Percentiles rank a stretch among this genome's conserved stretches.
Evolutionary conservation across 2,888 invertebrate species (phyloP).

Genomic region (Venusia cambrica): DNA sequence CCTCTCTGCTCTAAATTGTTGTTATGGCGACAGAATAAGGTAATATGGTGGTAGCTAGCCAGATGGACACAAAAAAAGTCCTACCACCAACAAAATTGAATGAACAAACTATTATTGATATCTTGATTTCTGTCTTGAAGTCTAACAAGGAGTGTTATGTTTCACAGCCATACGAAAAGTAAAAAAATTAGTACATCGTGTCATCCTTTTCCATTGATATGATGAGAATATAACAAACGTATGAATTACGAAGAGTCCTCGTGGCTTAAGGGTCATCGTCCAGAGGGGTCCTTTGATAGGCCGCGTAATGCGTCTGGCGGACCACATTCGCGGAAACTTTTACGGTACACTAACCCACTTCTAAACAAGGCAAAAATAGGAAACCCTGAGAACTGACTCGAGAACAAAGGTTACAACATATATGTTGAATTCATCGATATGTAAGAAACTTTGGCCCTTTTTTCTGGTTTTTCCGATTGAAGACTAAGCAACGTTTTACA

Average conservation of each 20-base stretch:
- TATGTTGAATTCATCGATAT: slow-evolving; percentile 11
- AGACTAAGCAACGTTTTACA: too few species aligned
- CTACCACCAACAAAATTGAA: too few species aligned
- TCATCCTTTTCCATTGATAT: too few species aligned
- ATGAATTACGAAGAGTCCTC: slow-evolving; percentile 51
- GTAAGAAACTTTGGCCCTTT: slow-evolving; percentile 7
- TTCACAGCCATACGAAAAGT: slow-evolving; percentile 11
- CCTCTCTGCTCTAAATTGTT: too few species aligned
- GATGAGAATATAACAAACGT: slow-evolving; percentile 48
- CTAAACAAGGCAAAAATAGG: slow-evolving; percentile 59
- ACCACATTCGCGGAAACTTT: slow-evolving; percentile 71
- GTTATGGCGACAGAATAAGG: too few species aligned
- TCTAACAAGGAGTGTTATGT: too few species aligned
- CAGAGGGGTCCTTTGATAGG: slow-evolving; percentile 66
- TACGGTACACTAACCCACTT: slow-evolving; percentile 74
- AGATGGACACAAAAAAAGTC: too few species aligned
- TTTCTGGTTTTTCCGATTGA: slow-evolving; percentile 5
- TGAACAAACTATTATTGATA: too few species aligned
- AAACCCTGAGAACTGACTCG: slow-evolving; percentile 45
- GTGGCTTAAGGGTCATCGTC: slow-evolving; percentile 47
- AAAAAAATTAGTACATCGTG: slow-evolving; percentile 25
- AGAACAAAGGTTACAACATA: slow-evolving; percentile 23
- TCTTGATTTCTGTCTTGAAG: too few species aligned
- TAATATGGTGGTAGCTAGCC: too few species aligned
- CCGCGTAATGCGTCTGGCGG: slow-evolving; percentile 51